Evolutionary conservation across 2,113 vertebrate species (phyloP), one percentile per base, ranked within the genome.

Genomic region (Puffinus mauretanicus): DNA sequence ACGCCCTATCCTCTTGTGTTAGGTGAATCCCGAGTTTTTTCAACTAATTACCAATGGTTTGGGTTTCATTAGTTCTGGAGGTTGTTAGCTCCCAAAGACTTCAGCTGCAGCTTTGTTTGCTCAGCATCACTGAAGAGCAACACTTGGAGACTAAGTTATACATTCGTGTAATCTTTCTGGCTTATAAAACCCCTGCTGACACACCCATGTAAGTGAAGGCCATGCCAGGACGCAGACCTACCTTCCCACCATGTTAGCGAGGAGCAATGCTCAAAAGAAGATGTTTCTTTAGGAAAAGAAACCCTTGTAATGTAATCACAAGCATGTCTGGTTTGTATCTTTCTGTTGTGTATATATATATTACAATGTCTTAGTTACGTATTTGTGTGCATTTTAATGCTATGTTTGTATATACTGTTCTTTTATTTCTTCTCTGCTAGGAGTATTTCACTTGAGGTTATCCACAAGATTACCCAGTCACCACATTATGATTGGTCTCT

Each of bases 381-480:
- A 42, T 51, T 40, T 54, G 21, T 54, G 16, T 91, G 32, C 8
- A 10, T 92, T 76, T 75, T 80, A 65, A 55, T 90, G n/a, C 34
- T 69, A 4, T 65, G 8, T 49, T 93, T 92, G 47, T 93, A 52
- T 84, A 36, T n/a, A 32, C 30, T 20, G 7, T 88, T 89, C 34
- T 94, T 58, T 26, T 73, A 21, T 72, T 96, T 78, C 62, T 95
- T 86, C 19, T 81, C 36, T 76, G 34, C 72, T 95, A 64, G 34
- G 94, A 85, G 32, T 60, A 60, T 84, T 79, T 97, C 57, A 57
- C 40, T 76, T 86, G 69, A 83, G 61, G 86, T 95, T 95, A 88
- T 82, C 69, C 79, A 82, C 62, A 91, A 71, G 52, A 64, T 86
- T 83, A 64, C 90, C 49, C 30, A 82, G 15, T 92, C 34, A 85